Base-by-base conservation (phyloP, 1,140 invertebrate species). In the Hydropsyche tenuis region DNA sequence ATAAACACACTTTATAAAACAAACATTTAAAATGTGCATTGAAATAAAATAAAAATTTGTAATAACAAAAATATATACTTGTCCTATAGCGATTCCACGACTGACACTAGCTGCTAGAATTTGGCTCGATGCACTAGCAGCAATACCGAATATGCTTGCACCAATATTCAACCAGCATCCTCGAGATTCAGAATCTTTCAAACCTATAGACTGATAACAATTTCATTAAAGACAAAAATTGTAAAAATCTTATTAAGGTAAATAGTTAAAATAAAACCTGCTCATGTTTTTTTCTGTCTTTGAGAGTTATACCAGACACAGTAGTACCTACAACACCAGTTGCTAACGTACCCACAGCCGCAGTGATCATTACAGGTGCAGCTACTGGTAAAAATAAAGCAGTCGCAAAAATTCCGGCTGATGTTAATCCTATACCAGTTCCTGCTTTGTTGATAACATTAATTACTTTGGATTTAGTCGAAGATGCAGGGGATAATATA, bases 91-190 rank as follows among this genome's bases (percentile, higher is more conserved):
- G 11, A 66, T 74, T 9, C 78, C 78, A 48, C 25, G 70, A 16
- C 62, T 45, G 6, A 72, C 73, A 42, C 69, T 68, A 14, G 62
- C 60, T 25, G 75, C 25, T 7, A 78, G 63, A 30, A 72, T 66
- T 16, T 73, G 69, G 51, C 78, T 79, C 12, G 79, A 78, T 11
- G 80, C 82, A n/a, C 79, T 79, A 20, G 80, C 80, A n/a, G 77
- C 75, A 73, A 84, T 79, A 23, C 82, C 80, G 6, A 80, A 64
- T 12, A 79, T 46, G 37, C 81, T 80, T 23, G 80, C 81, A 0
- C 78, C 77, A 51, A 83, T 80, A 63, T 82, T 83, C 5, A 84
- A 51, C 78, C 81, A 83, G 23, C 81, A 81, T 7, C 76, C 79
- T 53, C 83, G 75, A 18, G 81, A 80, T 79, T 83, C 81, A 12